phyloP scores from a whole-genome alignment of 2,888 invertebrate genomes.

The Helicoverpa assulta region DNA sequence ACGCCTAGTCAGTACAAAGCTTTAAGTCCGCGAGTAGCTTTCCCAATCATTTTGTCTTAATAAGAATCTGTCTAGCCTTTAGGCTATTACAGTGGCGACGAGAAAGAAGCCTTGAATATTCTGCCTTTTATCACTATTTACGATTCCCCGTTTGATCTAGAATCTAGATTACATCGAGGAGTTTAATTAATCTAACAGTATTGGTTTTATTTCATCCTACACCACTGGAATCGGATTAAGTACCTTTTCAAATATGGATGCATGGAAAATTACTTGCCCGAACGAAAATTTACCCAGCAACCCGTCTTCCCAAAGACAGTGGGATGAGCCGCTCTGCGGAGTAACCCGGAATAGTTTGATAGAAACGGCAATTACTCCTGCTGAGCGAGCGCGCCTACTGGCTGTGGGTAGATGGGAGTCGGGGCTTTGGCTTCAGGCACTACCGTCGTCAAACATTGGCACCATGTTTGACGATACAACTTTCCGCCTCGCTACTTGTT shows the following conservation, averaged over 20 bases:
- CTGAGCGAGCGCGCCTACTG: too few species aligned
- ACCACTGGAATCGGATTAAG: slow-evolving; percentile 4
- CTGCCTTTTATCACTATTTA: slow-evolving; percentile 17
- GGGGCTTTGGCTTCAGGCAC: too few species aligned
- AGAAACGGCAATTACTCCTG: too few species aligned
- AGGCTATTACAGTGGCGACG: slow-evolving; percentile 28
- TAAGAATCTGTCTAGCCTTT: slow-evolving; percentile 12
- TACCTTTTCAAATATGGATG: slow-evolving; percentile 14
- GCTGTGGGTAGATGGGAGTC: too few species aligned
- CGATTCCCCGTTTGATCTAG: slow-evolving; percentile 1
- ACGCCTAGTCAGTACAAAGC: not conserved
- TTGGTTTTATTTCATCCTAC: slow-evolving; percentile 5
- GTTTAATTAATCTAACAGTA: slow-evolving; percentile 5
- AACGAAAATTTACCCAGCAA: too few species aligned
- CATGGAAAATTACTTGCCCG: too few species aligned
- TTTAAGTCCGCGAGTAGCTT: not conserved
- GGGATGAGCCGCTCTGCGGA: too few species aligned
- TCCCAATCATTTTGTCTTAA: slow-evolving; percentile 11
- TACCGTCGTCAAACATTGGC: too few species aligned
- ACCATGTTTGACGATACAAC: too few species aligned
- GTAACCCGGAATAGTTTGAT: too few species aligned
- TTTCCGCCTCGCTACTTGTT: too few species aligned
- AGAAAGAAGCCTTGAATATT: slow-evolving; percentile 24
- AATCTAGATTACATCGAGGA: slow-evolving; percentile 4
- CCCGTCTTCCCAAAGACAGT: too few species aligned